Conservation (phyloP, 2,113 vertebrate species). For the Chrysemys picta region DNA sequence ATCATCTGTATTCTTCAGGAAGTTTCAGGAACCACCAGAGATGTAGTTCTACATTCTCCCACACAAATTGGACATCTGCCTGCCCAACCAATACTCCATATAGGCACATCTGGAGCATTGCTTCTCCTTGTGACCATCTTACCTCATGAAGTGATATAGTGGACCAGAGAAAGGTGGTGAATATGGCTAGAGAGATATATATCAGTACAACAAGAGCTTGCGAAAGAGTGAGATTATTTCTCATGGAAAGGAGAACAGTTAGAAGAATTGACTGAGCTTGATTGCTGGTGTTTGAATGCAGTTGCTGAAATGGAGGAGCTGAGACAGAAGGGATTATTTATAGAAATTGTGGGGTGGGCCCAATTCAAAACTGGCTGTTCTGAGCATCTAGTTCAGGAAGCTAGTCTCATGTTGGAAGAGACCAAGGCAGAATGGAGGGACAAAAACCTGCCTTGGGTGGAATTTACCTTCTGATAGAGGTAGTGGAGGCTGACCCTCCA, state of each 20-base stretch:
- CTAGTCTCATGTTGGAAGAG: background rate
- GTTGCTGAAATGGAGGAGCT: background rate
- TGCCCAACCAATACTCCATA: background rate
- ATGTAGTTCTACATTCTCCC: conserved; percentile 33
- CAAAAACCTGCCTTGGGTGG: background rate
- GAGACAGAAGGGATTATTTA: background rate
- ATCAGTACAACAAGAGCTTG: background rate
- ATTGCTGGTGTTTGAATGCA: background rate
- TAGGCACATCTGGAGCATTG: accelerated
- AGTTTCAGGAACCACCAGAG: conserved; percentile 20
- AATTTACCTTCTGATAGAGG: background rate
- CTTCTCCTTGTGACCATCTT: background rate
- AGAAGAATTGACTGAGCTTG: background rate
- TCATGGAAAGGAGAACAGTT: background rate
- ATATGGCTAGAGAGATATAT: background rate
- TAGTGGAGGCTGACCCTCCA: background rate
- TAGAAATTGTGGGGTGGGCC: background rate
- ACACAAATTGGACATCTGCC: background rate
- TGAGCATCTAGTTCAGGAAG: background rate
- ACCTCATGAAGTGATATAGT: background rate
- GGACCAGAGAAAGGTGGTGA: background rate
- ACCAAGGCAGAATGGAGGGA: background rate
- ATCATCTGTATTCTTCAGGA: background rate
- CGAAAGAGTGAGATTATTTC: background rate
- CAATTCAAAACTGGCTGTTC: background rate